Conservation (phyloP, 2,888 invertebrate genomes). For the Campopleginae sp. region DNA sequence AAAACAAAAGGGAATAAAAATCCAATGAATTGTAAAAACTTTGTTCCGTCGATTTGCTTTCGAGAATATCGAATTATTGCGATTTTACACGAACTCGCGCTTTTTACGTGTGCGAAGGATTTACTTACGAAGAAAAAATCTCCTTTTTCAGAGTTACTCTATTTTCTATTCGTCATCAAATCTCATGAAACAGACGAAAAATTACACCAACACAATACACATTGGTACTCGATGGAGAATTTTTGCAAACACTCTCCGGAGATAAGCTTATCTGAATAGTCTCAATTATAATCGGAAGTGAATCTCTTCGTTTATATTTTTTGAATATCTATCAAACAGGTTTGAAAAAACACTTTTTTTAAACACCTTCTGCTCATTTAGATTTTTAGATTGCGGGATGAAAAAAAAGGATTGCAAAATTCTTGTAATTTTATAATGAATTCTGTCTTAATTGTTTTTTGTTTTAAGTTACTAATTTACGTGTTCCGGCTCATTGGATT, state of each 20-base stretch:
- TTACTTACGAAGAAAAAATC: constrained; percentile 2
- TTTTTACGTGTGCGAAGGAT: constrained; percentile 23
- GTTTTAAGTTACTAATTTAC: background rate
- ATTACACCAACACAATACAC: background rate
- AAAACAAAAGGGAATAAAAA: constrained; percentile 33
- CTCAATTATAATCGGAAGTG: constrained; percentile 28
- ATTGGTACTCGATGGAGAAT: constrained; percentile 7
- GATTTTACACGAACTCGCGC: constrained; percentile 27
- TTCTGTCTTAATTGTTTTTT: background rate
- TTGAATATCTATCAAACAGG: constrained; percentile 5
- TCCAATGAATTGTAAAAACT: constrained; percentile 45
- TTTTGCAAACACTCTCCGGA: background rate
- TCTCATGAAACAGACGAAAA: background rate
- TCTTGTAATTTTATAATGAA: background rate
- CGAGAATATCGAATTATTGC: constrained; percentile 18
- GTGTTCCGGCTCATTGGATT: background rate
- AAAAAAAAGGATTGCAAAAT: background rate
- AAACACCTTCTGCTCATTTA: background rate
- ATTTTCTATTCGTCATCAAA: constrained; percentile 51
- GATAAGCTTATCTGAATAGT: constrained; percentile 33
- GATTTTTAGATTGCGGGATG: background rate
- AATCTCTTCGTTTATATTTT: constrained; percentile 48
- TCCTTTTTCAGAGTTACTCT: constrained; percentile 44
- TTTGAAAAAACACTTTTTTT: constrained; percentile 9
- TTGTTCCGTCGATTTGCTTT: constrained; percentile 41